Conservation (phyloP, 2,888 invertebrate genomes). For the Trissoscelio sp. region DNA sequence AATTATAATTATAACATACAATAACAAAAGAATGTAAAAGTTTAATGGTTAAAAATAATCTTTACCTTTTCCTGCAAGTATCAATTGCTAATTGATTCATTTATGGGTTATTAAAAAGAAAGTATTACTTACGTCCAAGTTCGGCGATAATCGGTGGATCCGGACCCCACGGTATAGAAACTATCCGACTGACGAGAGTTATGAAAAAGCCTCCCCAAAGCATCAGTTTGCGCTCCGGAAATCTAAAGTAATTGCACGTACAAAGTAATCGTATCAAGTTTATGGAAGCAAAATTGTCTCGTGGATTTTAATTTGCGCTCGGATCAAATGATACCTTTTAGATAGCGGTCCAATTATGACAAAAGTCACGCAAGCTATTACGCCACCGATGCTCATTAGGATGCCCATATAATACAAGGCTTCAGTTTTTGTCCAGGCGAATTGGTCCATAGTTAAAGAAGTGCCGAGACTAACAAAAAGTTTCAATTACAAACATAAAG, state of each 20-base stretch:
- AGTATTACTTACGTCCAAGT: slow-evolving; percentile 76
- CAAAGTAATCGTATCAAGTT: slow-evolving; percentile 45
- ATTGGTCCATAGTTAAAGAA: slow-evolving; percentile 94
- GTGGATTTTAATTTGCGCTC: slow-evolving; percentile 34
- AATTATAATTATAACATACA: too few relatives aligned
- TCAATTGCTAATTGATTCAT: too few relatives aligned
- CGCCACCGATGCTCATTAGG: slow-evolving; percentile 91
- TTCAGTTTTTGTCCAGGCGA: slow-evolving; percentile 91
- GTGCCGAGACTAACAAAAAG: slow-evolving; percentile 87
- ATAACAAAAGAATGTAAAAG: neutral
- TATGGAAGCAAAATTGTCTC: slow-evolving; percentile 30
- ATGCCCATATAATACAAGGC: slow-evolving; percentile 93
- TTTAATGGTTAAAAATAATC: too few relatives aligned
- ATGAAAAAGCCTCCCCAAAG: slow-evolving; percentile 93
- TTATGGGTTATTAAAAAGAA: too few relatives aligned
- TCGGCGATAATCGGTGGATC: slow-evolving; percentile 87
- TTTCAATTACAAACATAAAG: slow-evolving; percentile 61
- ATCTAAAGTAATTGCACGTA: slow-evolving; percentile 79
- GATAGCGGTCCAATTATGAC: slow-evolving; percentile 89
- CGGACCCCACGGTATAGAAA: slow-evolving; percentile 91
- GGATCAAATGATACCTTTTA: slow-evolving; percentile 82
- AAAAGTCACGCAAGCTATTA: slow-evolving; percentile 91
- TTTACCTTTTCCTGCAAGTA: neutral
- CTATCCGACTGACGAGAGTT: slow-evolving; percentile 89
- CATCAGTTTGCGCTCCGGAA: slow-evolving; percentile 91